These are phyloP conservation scores for Ceyx margarethae DNA, from an alignment of 2,113 vertebrate genomes.

Conservation along the genomic window DNA sequence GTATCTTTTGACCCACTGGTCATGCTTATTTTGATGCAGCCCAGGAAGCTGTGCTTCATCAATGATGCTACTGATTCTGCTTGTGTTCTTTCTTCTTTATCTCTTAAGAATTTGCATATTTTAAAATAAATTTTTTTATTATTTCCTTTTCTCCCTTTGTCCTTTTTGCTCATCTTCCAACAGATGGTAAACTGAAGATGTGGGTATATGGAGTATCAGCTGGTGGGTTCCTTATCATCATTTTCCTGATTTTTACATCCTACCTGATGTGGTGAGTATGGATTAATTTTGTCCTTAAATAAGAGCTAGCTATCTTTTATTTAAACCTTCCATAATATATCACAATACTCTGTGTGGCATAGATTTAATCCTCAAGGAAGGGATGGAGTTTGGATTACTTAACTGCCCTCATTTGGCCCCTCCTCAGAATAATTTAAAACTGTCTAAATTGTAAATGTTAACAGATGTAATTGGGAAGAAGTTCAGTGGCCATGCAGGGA, in stretches of 20 bases:
- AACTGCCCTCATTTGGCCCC: background rate
- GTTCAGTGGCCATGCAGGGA: background rate
- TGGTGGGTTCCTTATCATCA: constrained; percentile 87
- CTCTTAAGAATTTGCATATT: background rate
- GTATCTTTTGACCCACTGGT: background rate
- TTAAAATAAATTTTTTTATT: background rate
- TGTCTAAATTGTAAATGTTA: background rate
- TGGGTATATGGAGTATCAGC: constrained; percentile 96
- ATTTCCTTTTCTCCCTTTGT: background rate
- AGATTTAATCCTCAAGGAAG: background rate
- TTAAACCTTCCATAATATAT: background rate
- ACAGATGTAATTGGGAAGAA: background rate
- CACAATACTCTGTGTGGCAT: background rate
- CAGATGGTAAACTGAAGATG: constrained; percentile 94
- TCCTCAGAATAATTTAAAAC: background rate
- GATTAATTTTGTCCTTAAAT: background rate
- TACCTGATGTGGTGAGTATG: constrained; percentile 92
- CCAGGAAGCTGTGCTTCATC: too few species aligned
- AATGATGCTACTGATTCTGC: background rate
- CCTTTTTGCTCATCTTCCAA: constrained; percentile 16
- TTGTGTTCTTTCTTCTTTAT: background rate
- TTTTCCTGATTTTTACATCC: constrained; percentile 88
- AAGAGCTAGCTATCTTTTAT: background rate
- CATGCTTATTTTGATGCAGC: too few species aligned
- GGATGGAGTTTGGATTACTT: background rate